Base-by-base conservation (phyloP, 2,797 vertebrate genomes). In the Nothura maculosa region DNA sequence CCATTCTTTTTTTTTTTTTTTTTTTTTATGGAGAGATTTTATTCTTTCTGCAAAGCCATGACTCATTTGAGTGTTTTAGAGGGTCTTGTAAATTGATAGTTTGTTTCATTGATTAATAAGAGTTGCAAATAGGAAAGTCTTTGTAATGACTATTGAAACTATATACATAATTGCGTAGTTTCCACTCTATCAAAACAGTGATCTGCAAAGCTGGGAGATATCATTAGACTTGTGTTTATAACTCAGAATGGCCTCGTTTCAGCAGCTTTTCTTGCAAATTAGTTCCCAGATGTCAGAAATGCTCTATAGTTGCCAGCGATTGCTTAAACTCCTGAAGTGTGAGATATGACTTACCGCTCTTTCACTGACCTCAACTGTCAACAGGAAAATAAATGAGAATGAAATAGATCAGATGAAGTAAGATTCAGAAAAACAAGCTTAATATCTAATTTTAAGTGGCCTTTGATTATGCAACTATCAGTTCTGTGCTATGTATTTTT, bases 201-300 rank as follows among this genome's bases (percentile, higher is more conserved):
- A 80, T 90, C 78, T 90, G 85, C 36, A 74, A 92, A 91, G 89
- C 91, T 96, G 91, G 91, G 92, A 95, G 90, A 81, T 86, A 92
- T 93, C 91, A 85, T 94, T 94, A 94, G 58, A 52, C 78, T 92
- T 82, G 72, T 95, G 91, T 93, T 96, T 94, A 90, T 94, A 91
- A 93, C 83, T 93, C 88, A 91, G 75, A 90, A 92, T 95, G 81
- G 94, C 78, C 90, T 93, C 34, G 77, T 92, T 95, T 96, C 91
- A 91, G 68, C 75, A 91, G 52, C 28, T 90, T 90, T 94, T 90
- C 75, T 92, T 90, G 83, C 68, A 96, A 85, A 95, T 95, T 87
- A 80, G 75, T 95, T 96, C 75, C 94, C 94, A 95, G 95, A 96
- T 93, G 90, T 94, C 90, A 93, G 88, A 90, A 77, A 81, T 38